Evolutionary conservation across 2,797 vertebrate species (phyloP), one percentile per base, ranked within the genome.

Genomic region (Cuniculus paca): DNA sequence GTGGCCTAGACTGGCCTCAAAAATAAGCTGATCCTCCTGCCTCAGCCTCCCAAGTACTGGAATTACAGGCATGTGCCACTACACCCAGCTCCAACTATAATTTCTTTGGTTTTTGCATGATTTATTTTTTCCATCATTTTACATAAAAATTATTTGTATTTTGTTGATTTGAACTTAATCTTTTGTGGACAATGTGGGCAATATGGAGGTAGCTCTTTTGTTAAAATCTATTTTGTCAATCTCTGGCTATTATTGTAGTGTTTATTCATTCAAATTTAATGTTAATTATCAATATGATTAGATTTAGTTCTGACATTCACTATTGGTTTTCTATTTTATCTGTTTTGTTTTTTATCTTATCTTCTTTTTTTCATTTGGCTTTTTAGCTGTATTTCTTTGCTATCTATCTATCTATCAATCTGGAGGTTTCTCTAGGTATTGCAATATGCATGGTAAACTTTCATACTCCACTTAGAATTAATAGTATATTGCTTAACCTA

Each of bases 241-340:
- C 17, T 90, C 65, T 89, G 88, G 39, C 17, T 82, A 88, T 86
- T 70, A 95, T 50, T 89, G 31, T 48, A 26, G 13, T 78, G 13
- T 34, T 61, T n/a, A 77, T 4, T 81, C 56, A 74, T 65, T 93
- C 52, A 82, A 58, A 52, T 72, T 94, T 88, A 88, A 56, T 78
- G 42, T 83, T 72, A 94, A 83, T 72, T 90, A 75, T 80, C 80
- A 24, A 60, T 75, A 20, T 80, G 45, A 17, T 52, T 89, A 20
- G 28, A 88, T 20, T 91, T 83, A 91, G 12, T 31, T 83, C 56
- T 87, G n/a, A 28, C 84, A 80, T 68, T 58, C 85, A 42, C 24
- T 84, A n/a, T 39, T 91, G 58, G 39, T 82, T 95, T 88, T 82
- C 6, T 90, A 68, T 60, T 92, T 94, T 22, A 88, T 36, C 24